phyloP scores from a whole-genome alignment of 2,888 invertebrate genomes.

The Oeneis ivallda region DNA sequence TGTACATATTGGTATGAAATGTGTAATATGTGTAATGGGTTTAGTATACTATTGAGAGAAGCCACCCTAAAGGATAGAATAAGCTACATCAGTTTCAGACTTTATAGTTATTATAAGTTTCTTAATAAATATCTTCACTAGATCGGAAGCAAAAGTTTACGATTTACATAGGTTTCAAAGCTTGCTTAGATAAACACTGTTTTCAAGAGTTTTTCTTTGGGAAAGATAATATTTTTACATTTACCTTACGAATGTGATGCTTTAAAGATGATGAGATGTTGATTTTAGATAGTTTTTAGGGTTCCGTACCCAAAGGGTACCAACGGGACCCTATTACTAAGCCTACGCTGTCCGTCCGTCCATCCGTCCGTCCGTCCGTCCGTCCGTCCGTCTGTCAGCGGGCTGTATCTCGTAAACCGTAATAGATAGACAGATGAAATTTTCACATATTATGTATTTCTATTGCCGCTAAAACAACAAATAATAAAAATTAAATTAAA shows the following conservation, averaged over 20 bases:
- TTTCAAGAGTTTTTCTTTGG: not conserved
- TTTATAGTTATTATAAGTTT: not conserved
- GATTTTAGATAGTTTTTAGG: not conserved
- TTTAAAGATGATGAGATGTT: not conserved
- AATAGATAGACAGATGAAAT: too few relatives aligned
- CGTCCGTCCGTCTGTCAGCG: too few relatives aligned
- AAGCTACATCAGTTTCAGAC: not conserved
- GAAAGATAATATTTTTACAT: not conserved
- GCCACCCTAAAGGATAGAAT: not conserved
- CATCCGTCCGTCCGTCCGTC: too few relatives aligned
- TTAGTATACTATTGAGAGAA: not conserved
- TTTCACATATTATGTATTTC: not conserved
- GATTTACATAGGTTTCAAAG: not conserved
- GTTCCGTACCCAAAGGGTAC: too few relatives aligned
- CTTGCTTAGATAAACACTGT: not conserved
- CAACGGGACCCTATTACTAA: too few relatives aligned
- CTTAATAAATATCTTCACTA: constrained; percentile 2
- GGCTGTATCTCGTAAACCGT: too few relatives aligned
- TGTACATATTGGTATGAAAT: too few relatives aligned
- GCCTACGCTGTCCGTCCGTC: too few relatives aligned
- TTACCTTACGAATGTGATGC: not conserved
- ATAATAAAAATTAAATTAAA: too few relatives aligned
- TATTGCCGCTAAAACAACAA: too few relatives aligned
- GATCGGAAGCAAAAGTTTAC: not conserved
- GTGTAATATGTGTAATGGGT: too few relatives aligned